These are phyloP conservation scores for Uropsilus gracilis DNA, from an alignment of 2,113 vertebrate species.

Conservation along the genomic window DNA sequence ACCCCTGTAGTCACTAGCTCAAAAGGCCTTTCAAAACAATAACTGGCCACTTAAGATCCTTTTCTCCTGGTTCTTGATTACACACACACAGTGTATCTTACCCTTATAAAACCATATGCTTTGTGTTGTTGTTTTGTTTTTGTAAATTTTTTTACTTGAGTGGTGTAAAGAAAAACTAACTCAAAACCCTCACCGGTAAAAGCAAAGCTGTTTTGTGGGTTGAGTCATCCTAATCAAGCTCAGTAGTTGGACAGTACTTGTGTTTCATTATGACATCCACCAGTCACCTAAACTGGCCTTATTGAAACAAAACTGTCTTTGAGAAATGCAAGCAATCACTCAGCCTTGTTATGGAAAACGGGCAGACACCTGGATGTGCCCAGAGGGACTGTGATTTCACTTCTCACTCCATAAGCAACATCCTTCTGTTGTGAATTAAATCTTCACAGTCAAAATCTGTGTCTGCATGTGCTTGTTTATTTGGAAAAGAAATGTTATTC, in stretches of 20 bases:
- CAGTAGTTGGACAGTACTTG: not conserved
- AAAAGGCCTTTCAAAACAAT: not conserved
- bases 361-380: conserved; percentile 59
- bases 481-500: conserved; percentile 42
- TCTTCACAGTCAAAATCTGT: conserved; percentile 60
- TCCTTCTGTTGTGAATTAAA: conserved; percentile 78
- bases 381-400: conserved; percentile 60
- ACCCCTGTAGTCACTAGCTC: not conserved
- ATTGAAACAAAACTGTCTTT: conserved; percentile 58
- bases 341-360: conserved; percentile 52
- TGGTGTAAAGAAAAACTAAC: conserved; percentile 11
- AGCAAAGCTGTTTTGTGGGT: not conserved
- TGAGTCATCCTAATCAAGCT: not conserved
- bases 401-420: conserved; percentile 73
- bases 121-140: not conserved
- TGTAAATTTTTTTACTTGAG: not conserved
- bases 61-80: not conserved
- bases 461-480: conserved; percentile 73
- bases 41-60: not conserved
- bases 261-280: not conserved
- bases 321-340: conserved; percentile 46
- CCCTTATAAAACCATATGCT: not conserved
- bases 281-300: conserved; percentile 57
- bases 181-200: not conserved
- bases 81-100: not conserved